These are phyloP conservation scores for Nomada hirtipes DNA, from an alignment of 2,888 invertebrate species.

Conservation along the genomic window DNA sequence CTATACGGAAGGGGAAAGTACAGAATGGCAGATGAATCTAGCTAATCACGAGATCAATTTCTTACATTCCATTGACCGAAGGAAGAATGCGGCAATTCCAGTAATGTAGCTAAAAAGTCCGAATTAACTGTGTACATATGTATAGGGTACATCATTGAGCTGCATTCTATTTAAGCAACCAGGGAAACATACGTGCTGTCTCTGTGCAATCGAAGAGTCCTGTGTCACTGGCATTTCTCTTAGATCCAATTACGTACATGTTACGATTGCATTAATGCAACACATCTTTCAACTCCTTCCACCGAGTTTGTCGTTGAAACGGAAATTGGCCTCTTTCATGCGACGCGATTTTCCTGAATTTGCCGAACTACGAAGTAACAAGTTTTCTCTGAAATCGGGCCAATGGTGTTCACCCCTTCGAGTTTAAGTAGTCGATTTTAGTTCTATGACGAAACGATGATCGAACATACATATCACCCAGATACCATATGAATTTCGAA, in stretches of 20 bases:
- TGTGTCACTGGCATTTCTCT: not conserved
- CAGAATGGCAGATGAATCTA: no score
- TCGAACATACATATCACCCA: not conserved
- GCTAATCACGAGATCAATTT: no score
- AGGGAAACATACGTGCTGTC: conserved; percentile 11
- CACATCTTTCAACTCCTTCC: not conserved
- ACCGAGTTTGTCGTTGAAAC: not conserved
- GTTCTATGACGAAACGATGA: not conserved
- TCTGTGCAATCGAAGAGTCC: not conserved
- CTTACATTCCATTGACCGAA: no score
- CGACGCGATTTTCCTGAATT: conserved; percentile 8
- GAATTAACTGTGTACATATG: no score
- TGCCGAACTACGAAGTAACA: conserved; percentile 8
- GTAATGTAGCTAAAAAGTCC: no score
- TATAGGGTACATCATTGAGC: not conserved
- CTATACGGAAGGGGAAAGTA: no score
- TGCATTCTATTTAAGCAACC: conserved; percentile 7
- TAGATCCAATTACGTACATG: conserved; percentile 11
- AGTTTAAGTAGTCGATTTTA: conserved; percentile 13
- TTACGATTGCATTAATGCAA: not conserved
- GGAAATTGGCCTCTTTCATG: not conserved
- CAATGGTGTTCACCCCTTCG: conserved; percentile 11
- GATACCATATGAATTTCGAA: not conserved
- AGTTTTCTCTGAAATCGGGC: conserved; percentile 24
- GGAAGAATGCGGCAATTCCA: no score